Base-by-base conservation (phyloP, 2,888 invertebrate genomes). In the Archaeoteleia sp. region DNA sequence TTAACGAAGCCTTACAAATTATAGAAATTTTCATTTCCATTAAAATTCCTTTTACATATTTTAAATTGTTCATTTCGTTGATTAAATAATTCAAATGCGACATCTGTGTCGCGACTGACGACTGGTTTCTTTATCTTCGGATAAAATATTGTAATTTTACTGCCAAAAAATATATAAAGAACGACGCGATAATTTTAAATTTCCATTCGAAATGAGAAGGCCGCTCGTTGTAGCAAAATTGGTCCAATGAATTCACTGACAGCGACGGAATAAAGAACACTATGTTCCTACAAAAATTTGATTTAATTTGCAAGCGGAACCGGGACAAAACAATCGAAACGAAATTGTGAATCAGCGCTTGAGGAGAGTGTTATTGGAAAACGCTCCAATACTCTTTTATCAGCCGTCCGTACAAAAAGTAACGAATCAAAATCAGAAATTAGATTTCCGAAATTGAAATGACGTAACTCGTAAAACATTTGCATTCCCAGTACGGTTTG, bases 291-390 rank as follows among this genome's bases (percentile, higher is more conserved):
- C 39, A 32, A 55, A 55, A 63, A 63, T 55, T 63, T 63, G 48
- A 63, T 63, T 63, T 55, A 49, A 63, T 63, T 49, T 55, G 55
- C 55, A 49, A 63, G 49, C 35, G 48, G 63, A 49, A 42, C 35
- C 35, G 35, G 46, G 37, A 63, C 54, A 55, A 63, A 55, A 55
- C 63, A 63, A 63, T 63, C 43, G 63, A 55, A 43, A 63, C 43
- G 49, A 63, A 63, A 63, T 55, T 63, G 63, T 35, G 62, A 62
- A 62, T 63, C 55, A 63, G 63, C 43, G 53, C 54, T 54, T 62
- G 62, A 54, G 62, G 34, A 62, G 45, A 40, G 54, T 53, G 34
- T 54, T 62, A 62, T 54, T 48, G 62, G 62, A 54, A 62, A 62
- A 62, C 40, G 54, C 62, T 54, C 35, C 27, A 54, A 27, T 42